These are phyloP conservation scores for Tuberolachnus salignus DNA, from an alignment of 2,888 invertebrate genomes.

Conservation along the genomic window DNA sequence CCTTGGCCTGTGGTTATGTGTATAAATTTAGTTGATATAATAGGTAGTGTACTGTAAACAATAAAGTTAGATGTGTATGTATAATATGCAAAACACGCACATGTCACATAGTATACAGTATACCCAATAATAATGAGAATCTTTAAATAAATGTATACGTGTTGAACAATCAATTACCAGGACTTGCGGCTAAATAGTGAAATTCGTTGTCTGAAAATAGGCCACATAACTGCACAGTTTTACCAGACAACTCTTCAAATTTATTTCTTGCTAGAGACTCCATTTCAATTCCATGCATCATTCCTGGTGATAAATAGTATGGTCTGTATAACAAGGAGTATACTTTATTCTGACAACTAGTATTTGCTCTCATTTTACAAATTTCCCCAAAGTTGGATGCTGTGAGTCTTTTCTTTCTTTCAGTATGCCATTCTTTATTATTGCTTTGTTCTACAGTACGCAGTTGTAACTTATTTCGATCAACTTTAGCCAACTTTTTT, in stretches of 20 bases:
- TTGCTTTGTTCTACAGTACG: background rate
- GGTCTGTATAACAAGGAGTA: background rate
- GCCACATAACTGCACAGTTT: slow-evolving; percentile 3
- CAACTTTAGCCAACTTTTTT: background rate
- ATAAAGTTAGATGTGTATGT: too few species aligned
- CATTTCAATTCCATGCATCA: slow-evolving; percentile 3
- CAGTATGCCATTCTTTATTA: slow-evolving; percentile 1
- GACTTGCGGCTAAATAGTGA: slow-evolving; percentile 1
- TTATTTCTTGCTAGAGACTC: background rate
- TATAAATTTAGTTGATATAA: too few species aligned
- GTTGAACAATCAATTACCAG: background rate
- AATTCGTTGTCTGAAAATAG: slow-evolving; percentile 4
- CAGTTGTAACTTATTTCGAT: background rate
- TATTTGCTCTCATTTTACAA: slow-evolving; percentile 19
- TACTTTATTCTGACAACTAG: slow-evolving; percentile 14
- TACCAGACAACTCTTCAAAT: slow-evolving; percentile 12
- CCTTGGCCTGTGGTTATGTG: too few species aligned
- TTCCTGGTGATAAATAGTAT: background rate
- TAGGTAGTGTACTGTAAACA: too few species aligned
- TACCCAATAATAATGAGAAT: too few species aligned
- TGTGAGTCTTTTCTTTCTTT: slow-evolving; percentile 3
- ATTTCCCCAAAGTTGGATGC: slow-evolving; percentile 8
- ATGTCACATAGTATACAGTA: too few species aligned
- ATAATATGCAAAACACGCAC: too few species aligned
- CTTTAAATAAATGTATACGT: too few species aligned